A percentile compares a stretch with the other conserved stretches of the same genome.
Evolutionary conservation across 2,113 vertebrate genomes (phyloP).

Genomic region (Mesembrinibis cayennensis): DNA sequence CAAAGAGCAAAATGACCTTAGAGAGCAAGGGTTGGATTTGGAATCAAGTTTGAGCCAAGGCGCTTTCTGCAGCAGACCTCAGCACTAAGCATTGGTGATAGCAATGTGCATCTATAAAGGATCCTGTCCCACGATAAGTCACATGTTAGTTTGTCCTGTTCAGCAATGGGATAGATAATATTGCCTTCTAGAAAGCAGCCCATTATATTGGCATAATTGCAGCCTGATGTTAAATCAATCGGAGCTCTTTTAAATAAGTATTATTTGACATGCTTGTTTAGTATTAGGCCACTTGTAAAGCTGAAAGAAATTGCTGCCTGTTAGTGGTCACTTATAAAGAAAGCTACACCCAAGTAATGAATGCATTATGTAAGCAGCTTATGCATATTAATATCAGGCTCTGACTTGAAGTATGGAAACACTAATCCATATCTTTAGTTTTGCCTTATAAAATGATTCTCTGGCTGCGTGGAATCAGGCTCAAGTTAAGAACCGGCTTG

Average conservation of each 20-base stretch:
- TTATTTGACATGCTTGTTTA: not conserved
- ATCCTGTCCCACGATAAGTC: not conserved
- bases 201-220: not conserved
- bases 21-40: not conserved
- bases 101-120: not conserved
- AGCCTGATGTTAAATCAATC: not conserved
- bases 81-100: not conserved
- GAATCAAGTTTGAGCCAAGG: not conserved
- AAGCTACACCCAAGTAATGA: constrained; percentile 8
- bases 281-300: not conserved
- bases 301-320: constrained; percentile 5
- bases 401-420: not conserved
- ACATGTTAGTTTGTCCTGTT: not conserved
- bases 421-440: not conserved
- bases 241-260: not conserved
- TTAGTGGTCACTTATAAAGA: constrained; percentile 14
- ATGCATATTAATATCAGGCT: not conserved
- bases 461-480: not conserved
- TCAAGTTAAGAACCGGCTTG: not conserved
- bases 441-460: not conserved
- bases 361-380: not conserved
- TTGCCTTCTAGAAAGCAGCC: not conserved
- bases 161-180: not conserved
- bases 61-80: not conserved
- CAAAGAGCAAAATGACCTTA: not conserved